A percentile compares a stretch with the other conserved stretches of the same genome.
Evolutionary conservation across 92 coral and sea anemone genomes (phyloP).

Genomic region (Siderastrea siderea): DNA sequence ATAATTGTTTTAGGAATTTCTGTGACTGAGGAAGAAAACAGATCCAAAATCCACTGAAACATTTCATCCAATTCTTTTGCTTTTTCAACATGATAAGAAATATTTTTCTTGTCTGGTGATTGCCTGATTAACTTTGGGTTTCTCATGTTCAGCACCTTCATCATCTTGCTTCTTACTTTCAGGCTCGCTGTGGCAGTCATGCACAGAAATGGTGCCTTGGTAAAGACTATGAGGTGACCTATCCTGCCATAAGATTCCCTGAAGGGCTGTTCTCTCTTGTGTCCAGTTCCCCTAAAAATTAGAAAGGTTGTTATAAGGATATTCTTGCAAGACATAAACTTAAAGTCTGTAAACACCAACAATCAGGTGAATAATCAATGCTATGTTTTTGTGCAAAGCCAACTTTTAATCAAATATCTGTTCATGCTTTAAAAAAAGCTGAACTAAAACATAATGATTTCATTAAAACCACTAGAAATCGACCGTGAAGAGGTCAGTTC

Average conservation of each 20-base stretch:
- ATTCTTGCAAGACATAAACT: neutral
- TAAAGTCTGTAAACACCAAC: neutral
- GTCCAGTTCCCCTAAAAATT: constrained; percentile 3
- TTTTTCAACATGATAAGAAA: neutral
- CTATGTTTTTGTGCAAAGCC: neutral
- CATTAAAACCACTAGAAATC: neutral
- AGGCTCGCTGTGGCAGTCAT: constrained; percentile 41
- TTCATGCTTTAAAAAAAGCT: neutral
- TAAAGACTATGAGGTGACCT: constrained; percentile 5
- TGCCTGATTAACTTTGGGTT: constrained; percentile 8
- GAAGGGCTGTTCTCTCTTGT: constrained; percentile 3
- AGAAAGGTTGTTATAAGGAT: neutral
- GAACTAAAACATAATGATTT: constrained; percentile 1
- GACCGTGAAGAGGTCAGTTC: constrained; percentile 7
- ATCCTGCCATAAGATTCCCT: neutral
- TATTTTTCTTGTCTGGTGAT: constrained; percentile 38
- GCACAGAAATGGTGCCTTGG: constrained; percentile 27
- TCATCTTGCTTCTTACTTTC: constrained; percentile 17
- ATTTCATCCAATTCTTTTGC: constrained; percentile 23
- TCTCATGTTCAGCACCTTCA: constrained; percentile 9
- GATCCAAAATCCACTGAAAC: constrained; percentile 9
- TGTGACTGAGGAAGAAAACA: neutral
- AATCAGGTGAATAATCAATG: neutral
- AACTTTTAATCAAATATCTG: neutral
- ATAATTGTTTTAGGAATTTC: constrained; percentile 40